Conservation (phyloP, 2,888 invertebrate genomes). For the Branchellion lobata region DNA sequence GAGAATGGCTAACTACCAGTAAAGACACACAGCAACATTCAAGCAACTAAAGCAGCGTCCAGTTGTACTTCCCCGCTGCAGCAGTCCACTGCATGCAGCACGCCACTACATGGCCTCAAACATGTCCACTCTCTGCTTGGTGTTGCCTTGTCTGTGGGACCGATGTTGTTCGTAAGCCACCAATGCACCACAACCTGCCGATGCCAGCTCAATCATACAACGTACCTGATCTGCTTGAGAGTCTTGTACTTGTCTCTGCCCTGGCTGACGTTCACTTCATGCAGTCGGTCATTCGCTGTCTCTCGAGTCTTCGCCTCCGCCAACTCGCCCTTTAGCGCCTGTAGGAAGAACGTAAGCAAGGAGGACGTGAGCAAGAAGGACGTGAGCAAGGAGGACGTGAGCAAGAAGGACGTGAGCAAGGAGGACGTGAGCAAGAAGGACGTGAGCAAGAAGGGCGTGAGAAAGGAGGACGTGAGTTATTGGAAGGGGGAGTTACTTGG, state of each 20-base stretch:
- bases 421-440: no score
- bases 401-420: no score
- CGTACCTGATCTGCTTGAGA: constrained; percentile 81
- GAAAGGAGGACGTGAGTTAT: no score
- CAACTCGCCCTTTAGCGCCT: constrained; percentile 93
- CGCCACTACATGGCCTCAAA: constrained; percentile 90
- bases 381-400: no score
- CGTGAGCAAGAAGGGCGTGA: no score
- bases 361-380: neutral
- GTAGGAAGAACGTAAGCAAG: no score
- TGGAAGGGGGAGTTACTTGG: constrained; percentile 68
- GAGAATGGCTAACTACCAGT: no score
- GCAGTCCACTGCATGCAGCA: no score
- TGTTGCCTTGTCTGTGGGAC: constrained; percentile 86
- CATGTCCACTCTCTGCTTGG: constrained; percentile 98
- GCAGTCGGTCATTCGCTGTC: constrained; percentile 52
- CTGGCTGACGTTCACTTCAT: constrained; percentile 71
- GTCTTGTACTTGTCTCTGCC: constrained; percentile 99
- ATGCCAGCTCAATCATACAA: no score
- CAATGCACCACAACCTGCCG: neutral
- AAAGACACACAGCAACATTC: no score
- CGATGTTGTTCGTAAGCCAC: neutral
- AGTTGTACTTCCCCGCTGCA: no score
- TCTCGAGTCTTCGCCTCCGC: constrained; percentile 79
- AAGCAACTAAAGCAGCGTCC: no score